These are phyloP conservation scores for Columba janthina DNA, from an alignment of 2,113 vertebrate genomes.

Conservation along the genomic window DNA sequence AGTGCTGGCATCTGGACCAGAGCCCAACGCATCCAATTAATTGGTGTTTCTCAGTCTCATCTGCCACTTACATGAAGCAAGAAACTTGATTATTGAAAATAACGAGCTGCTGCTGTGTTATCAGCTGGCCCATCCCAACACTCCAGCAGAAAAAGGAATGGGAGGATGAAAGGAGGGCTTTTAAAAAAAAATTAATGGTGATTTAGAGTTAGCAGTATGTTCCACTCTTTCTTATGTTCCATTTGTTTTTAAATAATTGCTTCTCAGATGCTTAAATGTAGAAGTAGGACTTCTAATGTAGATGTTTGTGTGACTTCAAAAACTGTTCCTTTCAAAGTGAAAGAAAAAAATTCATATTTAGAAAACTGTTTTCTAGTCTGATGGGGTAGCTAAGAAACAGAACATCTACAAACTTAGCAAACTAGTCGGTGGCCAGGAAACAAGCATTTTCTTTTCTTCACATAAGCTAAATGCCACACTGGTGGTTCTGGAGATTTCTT, in stretches of 20 bases:
- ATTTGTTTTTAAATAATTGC: background rate
- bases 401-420: background rate
- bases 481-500: background rate
- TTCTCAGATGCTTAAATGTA: background rate
- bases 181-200: background rate
- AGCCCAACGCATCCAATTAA: no score
- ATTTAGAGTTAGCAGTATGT: background rate
- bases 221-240: background rate
- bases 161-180: accelerated
- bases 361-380: background rate
- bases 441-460: background rate
- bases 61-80: background rate
- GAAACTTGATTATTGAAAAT: background rate
- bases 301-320: background rate
- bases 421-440: background rate
- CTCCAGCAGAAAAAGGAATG: background rate
- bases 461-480: background rate
- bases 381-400: background rate
- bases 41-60: background rate
- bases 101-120: background rate
- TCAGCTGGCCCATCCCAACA: background rate
- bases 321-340: background rate
- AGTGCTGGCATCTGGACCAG: no score
- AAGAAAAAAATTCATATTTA: background rate
- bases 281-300: background rate